These are phyloP conservation scores for Hymenopus coronatus DNA, from an alignment of 2,888 invertebrate species.

Conservation along the genomic window DNA sequence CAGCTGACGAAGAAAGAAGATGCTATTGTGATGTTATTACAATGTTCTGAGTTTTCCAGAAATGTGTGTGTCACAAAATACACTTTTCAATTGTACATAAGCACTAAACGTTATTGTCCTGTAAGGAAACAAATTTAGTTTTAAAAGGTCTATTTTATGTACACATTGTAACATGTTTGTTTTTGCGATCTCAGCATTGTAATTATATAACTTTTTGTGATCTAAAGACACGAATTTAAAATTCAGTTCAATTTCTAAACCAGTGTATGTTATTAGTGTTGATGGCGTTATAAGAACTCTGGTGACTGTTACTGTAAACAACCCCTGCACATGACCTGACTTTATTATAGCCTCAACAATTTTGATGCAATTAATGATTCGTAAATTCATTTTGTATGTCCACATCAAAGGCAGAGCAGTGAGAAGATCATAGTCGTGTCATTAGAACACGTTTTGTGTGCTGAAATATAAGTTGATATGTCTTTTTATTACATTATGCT, in stretches of 20 bases:
- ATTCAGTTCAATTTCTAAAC: background rate
- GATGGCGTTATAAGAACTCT: background rate
- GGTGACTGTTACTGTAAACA: background rate
- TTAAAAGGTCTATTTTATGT: background rate
- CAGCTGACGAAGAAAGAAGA: background rate
- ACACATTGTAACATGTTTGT: conserved; percentile 2
- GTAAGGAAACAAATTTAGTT: background rate
- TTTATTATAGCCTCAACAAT: too few relatives aligned
- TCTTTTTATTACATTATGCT: background rate
- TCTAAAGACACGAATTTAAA: background rate
- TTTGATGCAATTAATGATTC: background rate
- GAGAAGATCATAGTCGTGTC: too few relatives aligned
- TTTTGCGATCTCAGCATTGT: background rate
- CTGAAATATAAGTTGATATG: background rate
- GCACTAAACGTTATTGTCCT: background rate
- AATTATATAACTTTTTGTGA: background rate
- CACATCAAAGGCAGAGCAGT: background rate
- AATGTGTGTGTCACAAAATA: too few relatives aligned
- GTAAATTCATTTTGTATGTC: background rate
- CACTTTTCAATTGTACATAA: too few relatives aligned
- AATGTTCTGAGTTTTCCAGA: background rate
- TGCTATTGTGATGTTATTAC: background rate
- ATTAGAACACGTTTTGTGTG: background rate
- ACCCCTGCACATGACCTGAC: background rate
- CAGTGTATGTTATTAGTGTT: background rate